These are phyloP conservation scores for Parambassis ranga DNA, from an alignment of 2,797 vertebrate species.

Conservation along the genomic window DNA sequence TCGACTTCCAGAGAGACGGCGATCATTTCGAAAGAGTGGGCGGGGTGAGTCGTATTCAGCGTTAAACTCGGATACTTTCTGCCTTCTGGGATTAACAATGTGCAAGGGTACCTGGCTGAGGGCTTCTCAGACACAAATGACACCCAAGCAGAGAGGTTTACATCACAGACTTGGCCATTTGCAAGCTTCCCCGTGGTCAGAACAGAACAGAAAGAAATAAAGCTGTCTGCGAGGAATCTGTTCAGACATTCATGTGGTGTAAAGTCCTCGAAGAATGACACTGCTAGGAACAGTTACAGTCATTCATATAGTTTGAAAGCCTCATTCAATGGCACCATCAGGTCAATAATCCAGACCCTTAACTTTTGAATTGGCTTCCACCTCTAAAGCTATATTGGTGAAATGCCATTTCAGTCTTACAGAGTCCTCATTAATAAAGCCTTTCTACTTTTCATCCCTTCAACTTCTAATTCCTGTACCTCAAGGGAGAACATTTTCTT, in stretches of 20 bases:
- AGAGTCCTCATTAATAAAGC: constrained; percentile 59
- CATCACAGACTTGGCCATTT: constrained; percentile 15
- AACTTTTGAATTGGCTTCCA: constrained; percentile 38
- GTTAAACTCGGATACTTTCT: constrained; percentile 45
- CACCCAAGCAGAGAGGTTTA: constrained; percentile 10
- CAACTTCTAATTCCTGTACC: constrained; percentile 54
- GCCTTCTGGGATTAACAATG: constrained; percentile 56
- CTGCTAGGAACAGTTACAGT: not conserved
- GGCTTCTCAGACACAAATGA: constrained; percentile 32
- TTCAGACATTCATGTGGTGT: not conserved
- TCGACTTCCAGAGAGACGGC: constrained; percentile 87
- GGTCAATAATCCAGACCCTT: constrained; percentile 19
- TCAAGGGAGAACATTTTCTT: constrained; percentile 69
- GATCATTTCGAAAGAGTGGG: constrained; percentile 93
- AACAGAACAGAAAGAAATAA: constrained; percentile 17
- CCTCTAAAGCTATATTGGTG: constrained; percentile 38
- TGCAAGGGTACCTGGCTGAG: constrained; percentile 31
- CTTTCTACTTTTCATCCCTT: constrained; percentile 55
- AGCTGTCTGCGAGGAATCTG: not conserved
- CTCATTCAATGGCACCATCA: not conserved
- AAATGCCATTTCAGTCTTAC: constrained; percentile 46
- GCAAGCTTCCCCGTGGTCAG: constrained; percentile 21
- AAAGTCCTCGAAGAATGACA: not conserved
- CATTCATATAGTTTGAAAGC: not conserved
- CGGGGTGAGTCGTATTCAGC: constrained; percentile 85